phyloP scores from a whole-genome alignment of 1,140 invertebrate species.

The Pseudomyrmex pallidus region DNA sequence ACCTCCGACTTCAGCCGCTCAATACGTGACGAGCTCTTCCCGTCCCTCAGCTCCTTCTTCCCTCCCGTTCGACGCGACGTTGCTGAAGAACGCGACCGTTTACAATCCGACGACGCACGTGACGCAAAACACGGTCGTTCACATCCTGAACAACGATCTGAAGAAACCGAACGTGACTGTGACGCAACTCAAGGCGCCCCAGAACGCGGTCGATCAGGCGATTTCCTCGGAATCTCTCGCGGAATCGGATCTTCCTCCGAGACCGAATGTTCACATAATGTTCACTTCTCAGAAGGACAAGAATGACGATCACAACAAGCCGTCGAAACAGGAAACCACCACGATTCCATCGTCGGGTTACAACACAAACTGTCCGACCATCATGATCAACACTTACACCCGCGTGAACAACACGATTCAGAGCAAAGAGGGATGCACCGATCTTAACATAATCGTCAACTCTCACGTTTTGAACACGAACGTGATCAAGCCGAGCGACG shows the following conservation, averaged over 20 bases:
- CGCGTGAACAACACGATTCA: conserved; percentile 83
- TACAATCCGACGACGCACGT: conserved; percentile 73
- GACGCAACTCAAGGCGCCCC: conserved; percentile 58
- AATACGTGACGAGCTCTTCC: neutral
- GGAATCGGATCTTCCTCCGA: neutral
- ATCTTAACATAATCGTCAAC: conserved; percentile 84
- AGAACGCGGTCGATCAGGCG: neutral
- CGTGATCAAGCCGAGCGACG: conserved; percentile 63
- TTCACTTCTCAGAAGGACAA: conserved; percentile 77
- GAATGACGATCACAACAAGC: conserved; percentile 26
- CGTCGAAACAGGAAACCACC: conserved; percentile 44
- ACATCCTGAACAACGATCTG: conserved; percentile 77
- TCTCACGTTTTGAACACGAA: conserved; percentile 82
- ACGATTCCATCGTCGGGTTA: conserved; percentile 15
- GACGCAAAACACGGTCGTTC: conserved; percentile 80
- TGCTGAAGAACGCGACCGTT: conserved; percentile 28
- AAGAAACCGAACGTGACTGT: conserved; percentile 73
- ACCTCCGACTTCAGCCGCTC: neutral
- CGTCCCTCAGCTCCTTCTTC: neutral
- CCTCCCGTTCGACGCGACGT: neutral
- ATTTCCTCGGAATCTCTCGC: neutral
- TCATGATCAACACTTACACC: conserved; percentile 82
- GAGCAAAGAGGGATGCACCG: conserved; percentile 83
- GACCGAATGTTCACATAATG: conserved; percentile 81
- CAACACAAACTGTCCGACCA: conserved; percentile 79